Evolutionary conservation across 2,113 vertebrate genomes (phyloP), one percentile per base, ranked within the genome.

Genomic region (Machaerirhynchus nigripectus): DNA sequence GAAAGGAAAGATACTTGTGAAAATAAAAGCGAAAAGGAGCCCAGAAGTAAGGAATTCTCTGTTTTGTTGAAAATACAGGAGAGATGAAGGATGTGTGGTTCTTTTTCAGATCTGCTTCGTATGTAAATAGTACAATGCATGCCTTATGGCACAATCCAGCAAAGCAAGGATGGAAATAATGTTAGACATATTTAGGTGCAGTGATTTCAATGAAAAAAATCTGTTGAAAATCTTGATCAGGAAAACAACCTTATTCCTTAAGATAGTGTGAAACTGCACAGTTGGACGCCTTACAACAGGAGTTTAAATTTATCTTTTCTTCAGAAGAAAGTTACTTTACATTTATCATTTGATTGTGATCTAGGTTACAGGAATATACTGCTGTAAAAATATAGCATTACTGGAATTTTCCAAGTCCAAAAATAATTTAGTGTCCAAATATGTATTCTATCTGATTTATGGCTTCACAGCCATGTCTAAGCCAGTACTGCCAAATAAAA

Each of bases 331-430:
- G 83, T 6, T 3, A 52, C 42, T 77, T 83, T 64, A 75, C 68
- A 68, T 76, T 42, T 74, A 57, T 94, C 9, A 1, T 49, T 92
- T 88, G 40, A 67, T 82, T 91, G 64, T 22, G 9, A 70, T 91
- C 56, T 85, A 91, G 78, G 40, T 87, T 91, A 76, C 56, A 86
- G 81, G 93, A 86, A 84, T 64, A 92, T 76, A 71, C 40, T 92
- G 83, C 83, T 90, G 40, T 89, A 90, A 90, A 93, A 97, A 81
- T 84, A 92, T 27, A 95, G 76, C 59, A 85, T 83, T 88, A 71
- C 76, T 84, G 93, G 90, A 95, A 94, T 95, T 96, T 96, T 93
- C 93, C 93, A 90, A 39, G 23, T 80, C 59, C 27, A 68, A 85
- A 96, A 93, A 90, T 88, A 96, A 94, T 96, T 86, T 90, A 84